A percentile compares a stretch with the other conserved stretches of the same genome.
Evolutionary conservation across 2,888 invertebrate species (phyloP).

Genomic region (Ichneumoninae sp.): DNA sequence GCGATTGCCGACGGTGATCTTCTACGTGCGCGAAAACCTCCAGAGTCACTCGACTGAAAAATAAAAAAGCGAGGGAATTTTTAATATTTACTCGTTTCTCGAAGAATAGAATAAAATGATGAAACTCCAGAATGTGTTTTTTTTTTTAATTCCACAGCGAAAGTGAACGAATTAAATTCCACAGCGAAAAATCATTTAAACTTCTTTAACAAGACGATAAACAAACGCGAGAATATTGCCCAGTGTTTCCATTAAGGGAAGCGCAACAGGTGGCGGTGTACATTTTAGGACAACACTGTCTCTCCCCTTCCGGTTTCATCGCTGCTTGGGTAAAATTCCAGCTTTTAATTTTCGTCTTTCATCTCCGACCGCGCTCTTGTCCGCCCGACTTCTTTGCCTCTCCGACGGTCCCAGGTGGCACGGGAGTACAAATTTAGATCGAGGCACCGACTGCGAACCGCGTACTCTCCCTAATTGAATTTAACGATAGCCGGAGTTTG

Average conservation of each 20-base stretch:
- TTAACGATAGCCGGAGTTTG: constrained; percentile 16
- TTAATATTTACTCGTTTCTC: background rate
- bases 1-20: constrained; percentile 78
- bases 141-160: background rate
- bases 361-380: background rate
- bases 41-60: constrained; percentile 80
- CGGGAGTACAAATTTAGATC: constrained; percentile 26
- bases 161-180: background rate
- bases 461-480: constrained; percentile 14
- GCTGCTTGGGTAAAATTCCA: background rate
- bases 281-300: constrained; percentile 20
- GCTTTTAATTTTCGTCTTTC: constrained; percentile 3
- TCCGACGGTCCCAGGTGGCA: background rate
- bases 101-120: background rate
- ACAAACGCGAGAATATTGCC: background rate
- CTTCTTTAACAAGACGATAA: background rate
- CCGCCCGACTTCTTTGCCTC: background rate
- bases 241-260: constrained; percentile 16
- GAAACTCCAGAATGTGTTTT: background rate
- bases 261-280: constrained; percentile 62
- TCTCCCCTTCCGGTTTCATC: background rate
- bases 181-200: background rate
- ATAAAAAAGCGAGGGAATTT: constrained; percentile 22
- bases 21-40: constrained; percentile 78
- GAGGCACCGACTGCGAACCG: constrained; percentile 9